Percentiles rank a stretch among this genome's conserved stretches.
These are phyloP conservation scores for Geopemphigus sp. DNA, from an alignment of 1,140 invertebrate species.

Conservation along the genomic window DNA sequence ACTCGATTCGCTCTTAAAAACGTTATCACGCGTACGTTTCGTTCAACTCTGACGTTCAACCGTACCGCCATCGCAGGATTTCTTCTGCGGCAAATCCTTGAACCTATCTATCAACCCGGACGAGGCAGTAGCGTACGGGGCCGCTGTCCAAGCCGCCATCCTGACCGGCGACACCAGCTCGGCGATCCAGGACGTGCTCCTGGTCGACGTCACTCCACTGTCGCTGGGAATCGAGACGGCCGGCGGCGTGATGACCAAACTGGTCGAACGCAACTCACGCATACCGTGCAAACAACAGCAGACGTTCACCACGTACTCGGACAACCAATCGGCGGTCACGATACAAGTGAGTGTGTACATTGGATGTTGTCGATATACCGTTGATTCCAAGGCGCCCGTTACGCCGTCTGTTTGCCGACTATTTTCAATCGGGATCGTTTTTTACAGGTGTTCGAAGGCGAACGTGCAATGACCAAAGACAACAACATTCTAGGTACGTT, in stretches of 20 bases:
- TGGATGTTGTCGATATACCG: no score
- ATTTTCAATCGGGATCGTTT: no score
- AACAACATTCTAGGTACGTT: slow-evolving; percentile 80
- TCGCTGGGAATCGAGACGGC: slow-evolving; percentile 63
- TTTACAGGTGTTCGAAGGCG: slow-evolving; percentile 65
- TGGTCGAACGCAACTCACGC: slow-evolving; percentile 61
- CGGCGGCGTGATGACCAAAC: slow-evolving; percentile 62
- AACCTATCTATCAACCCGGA: slow-evolving; percentile 70
- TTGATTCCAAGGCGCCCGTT: background rate
- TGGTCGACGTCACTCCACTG: slow-evolving; percentile 61
- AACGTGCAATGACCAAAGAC: slow-evolving; percentile 66
- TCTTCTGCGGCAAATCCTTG: slow-evolving; percentile 64
- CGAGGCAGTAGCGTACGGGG: slow-evolving; percentile 67
- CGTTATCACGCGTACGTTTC: no score
- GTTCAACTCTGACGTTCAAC: background rate
- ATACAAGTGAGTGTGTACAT: slow-evolving; percentile 62
- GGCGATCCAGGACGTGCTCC: slow-evolving; percentile 61
- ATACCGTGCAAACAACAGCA: slow-evolving; percentile 61
- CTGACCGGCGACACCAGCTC: slow-evolving; percentile 61
- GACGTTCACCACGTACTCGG: slow-evolving; percentile 61
- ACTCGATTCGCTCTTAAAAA: no score
- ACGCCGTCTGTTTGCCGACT: no score
- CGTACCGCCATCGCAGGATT: slow-evolving; percentile 55
- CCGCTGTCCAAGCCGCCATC: slow-evolving; percentile 67
- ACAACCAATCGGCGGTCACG: slow-evolving; percentile 72